A percentile compares a stretch with the other conserved stretches of the same genome.
Conservation (phyloP, 2,113 vertebrate species). For the Caretta caretta region DNA sequence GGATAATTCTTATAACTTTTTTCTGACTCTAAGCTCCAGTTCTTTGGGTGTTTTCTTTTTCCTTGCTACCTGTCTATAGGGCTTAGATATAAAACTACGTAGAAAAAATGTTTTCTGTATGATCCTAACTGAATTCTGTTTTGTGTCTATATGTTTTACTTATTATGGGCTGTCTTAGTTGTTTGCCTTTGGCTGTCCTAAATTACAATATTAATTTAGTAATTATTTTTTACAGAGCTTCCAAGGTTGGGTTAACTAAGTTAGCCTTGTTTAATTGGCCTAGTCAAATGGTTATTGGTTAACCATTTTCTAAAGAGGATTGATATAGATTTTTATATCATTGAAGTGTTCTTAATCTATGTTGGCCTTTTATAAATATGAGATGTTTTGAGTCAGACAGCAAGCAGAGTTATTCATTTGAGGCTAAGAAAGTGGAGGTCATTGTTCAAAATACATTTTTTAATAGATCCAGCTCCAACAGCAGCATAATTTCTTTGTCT, state of each 20-base stretch:
- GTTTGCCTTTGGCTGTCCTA: neutral
- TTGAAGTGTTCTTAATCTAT: neutral
- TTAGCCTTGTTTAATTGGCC: neutral
- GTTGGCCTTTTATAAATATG: neutral
- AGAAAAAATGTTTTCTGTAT: neutral
- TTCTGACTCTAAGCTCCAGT: neutral
- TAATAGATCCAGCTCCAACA: neutral
- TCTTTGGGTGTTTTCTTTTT: neutral
- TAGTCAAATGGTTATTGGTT: neutral
- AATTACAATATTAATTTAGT: neutral
- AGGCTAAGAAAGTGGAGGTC: conserved; percentile 48
- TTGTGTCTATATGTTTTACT: neutral
- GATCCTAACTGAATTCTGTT: neutral
- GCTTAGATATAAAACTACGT: neutral
- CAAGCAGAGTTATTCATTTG: conserved; percentile 6
- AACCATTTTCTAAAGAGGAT: neutral
- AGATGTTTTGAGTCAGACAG: neutral
- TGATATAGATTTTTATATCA: neutral
- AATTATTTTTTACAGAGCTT: neutral
- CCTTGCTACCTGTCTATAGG: neutral
- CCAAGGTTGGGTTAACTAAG: neutral
- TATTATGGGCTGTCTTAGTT: neutral
- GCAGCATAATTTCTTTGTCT: neutral
- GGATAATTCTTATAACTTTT: conserved; percentile 55
- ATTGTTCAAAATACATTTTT: conserved; percentile 40